Percentiles rank a stretch among this genome's conserved stretches.
Conservation (phyloP, 2,113 vertebrate genomes). For the Cairina moschata region DNA sequence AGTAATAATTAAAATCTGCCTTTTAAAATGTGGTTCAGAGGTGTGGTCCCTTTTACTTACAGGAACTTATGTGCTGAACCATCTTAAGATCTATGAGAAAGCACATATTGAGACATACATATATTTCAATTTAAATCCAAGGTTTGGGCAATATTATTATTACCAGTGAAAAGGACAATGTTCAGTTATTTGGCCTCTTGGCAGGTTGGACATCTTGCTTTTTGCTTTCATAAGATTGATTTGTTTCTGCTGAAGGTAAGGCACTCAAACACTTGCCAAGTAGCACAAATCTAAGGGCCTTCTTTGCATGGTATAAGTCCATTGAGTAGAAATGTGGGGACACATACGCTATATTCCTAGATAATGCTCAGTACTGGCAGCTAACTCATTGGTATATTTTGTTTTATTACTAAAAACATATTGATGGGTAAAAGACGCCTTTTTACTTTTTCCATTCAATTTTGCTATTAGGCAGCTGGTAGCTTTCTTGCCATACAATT, state of each 20-base stretch:
- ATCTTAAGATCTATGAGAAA: not conserved
- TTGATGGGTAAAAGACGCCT: not conserved
- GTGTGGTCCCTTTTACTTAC: not conserved
- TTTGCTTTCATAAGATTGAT: not conserved
- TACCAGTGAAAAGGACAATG: not conserved
- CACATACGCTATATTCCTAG: not conserved
- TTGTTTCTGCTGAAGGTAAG: not conserved
- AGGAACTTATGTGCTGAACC: not conserved
- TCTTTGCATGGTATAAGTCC: not conserved
- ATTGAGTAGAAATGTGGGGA: not conserved
- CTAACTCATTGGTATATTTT: not conserved
- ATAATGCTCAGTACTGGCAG: not conserved
- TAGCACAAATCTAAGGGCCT: not conserved
- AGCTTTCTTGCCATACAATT: not conserved
- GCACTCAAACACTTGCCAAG: not conserved
- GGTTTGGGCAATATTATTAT: not conserved
- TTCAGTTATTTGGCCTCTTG: not conserved
- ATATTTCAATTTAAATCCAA: not conserved
- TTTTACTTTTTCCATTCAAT: slow-evolving; percentile 17
- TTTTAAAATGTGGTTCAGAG: not conserved
- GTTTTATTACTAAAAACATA: not conserved
- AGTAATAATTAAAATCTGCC: slow-evolving; percentile 35
- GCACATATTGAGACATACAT: not conserved
- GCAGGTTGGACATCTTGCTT: not conserved
- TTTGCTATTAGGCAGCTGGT: not conserved